Evolutionary conservation across 2,113 vertebrate species (phyloP), one percentile per base, ranked within the genome.

Genomic region (Platysteira castanea): DNA sequence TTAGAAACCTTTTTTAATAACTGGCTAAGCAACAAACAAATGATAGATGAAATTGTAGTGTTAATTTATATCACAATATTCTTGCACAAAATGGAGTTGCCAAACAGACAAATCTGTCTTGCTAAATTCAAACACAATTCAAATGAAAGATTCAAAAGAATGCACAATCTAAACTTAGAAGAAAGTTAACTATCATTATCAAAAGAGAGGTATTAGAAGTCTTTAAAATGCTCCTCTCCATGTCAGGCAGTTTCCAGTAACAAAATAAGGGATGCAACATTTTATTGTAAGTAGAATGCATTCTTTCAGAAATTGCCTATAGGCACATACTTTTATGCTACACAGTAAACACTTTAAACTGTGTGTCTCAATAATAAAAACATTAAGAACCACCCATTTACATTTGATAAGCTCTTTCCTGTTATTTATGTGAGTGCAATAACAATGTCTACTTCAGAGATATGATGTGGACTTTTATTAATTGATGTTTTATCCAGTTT

Each of bases 271-370:
- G 76, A 50, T 86, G 74, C 90, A 94, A 93, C 95, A 95, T 81
- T 97, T 98, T 95, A 95, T 96, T 89, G 41, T 65, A 95, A 97
- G 81, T 83, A 89, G 84, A 96, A 97, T 81, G 84, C 75, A 84
- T 86, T 77, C 71, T 97, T 97, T 94, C 90, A 86, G 83, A 90
- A 94, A 89, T 60, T 93, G 87, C 95, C 91, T 94, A 91, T 90
- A 87, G 97, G 75, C 76, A 84, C 33, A 54, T 74, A 60, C 35
- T 83, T 85, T 86, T 84, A 85, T 90, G 61, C 54, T 74, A 30
- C 73, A 95, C 23, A 84, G 49, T 88, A 96, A 97, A 96, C 80
- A 89, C 44, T 95, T 93, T 85, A 93, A 96, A 78, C 26, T 89
- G 61, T 57, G 41, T 83, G 33, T 93, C 76, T 96, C 84, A 71